phyloP scores from a whole-genome alignment of 2,888 invertebrate genomes.

The Microctonus hyperodae region DNA sequence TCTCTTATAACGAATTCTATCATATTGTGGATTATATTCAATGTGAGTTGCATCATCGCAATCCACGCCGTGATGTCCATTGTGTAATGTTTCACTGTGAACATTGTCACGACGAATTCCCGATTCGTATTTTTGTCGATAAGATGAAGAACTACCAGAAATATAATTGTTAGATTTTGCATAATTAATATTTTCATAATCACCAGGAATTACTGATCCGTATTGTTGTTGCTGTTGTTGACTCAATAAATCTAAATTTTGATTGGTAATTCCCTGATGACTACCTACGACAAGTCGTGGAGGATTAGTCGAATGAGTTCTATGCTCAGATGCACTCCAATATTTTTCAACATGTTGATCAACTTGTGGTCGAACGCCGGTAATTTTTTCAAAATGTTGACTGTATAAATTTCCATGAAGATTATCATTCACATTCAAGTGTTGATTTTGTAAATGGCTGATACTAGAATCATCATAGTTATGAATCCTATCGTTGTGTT shows the following conservation, averaged over 20 bases:
- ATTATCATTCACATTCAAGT: neutral
- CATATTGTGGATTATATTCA: conserved; percentile 4
- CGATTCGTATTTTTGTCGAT: conserved; percentile 1
- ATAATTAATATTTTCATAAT: neutral
- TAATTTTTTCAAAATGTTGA: conserved; percentile 15
- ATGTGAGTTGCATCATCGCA: conserved; percentile 1
- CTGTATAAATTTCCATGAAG: conserved; percentile 29
- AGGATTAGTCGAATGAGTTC: conserved; percentile 28
- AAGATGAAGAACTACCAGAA: conserved; percentile 14
- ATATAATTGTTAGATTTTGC: neutral
- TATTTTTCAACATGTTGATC: conserved; percentile 41
- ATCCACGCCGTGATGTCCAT: conserved; percentile 28
- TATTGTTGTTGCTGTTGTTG: conserved; percentile 1
- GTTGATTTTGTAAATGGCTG: neutral
- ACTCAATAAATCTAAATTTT: conserved; percentile 22
- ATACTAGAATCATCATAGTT: neutral
- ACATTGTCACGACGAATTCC: conserved; percentile 28
- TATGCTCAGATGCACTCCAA: conserved; percentile 42
- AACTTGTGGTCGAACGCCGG: conserved; percentile 22
- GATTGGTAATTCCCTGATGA: conserved; percentile 18
- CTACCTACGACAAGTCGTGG: conserved; percentile 17
- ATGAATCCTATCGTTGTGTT: neutral
- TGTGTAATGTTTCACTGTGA: conserved; percentile 31
- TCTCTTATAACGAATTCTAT: conserved; percentile 43
- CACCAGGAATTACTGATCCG: neutral